Conservation (phyloP, 2,888 invertebrate species). For the Lacanobia wlatinum region DNA sequence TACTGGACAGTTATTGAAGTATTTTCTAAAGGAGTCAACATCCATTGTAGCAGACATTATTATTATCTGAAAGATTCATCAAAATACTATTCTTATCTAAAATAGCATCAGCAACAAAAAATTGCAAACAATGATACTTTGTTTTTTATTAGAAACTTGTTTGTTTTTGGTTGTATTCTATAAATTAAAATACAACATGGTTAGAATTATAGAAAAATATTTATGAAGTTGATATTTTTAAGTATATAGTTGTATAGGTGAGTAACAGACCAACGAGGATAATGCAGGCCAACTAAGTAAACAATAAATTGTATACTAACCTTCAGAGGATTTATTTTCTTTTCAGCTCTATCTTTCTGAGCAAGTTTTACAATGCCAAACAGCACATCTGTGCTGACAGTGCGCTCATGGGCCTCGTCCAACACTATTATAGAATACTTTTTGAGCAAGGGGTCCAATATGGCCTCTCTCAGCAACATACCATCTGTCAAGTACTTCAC, state of each 20-base stretch:
- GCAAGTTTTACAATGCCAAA: slow-evolving; percentile 98
- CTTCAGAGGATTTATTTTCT: slow-evolving; percentile 92
- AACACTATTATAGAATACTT: slow-evolving; percentile 96
- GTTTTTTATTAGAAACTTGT: too few species aligned
- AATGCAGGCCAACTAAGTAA: background rate
- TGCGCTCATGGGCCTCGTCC: slow-evolving; percentile 99
- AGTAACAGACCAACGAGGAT: background rate
- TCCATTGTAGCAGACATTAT: slow-evolving; percentile 99
- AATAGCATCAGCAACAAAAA: background rate
- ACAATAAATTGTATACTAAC: slow-evolving; percentile 75
- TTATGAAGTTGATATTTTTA: background rate
- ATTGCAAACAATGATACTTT: background rate
- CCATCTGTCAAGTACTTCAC: slow-evolving; percentile 98
- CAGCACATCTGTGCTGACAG: slow-evolving; percentile 97
- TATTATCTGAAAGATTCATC: slow-evolving; percentile 90
- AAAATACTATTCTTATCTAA: background rate
- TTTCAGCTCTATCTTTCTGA: slow-evolving; percentile 93
- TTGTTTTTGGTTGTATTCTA: too few species aligned
- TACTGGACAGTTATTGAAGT: slow-evolving; percentile 96
- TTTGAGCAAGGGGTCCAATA: slow-evolving; percentile 93
- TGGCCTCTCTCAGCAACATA: slow-evolving; percentile 97
- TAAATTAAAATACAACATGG: too few species aligned
- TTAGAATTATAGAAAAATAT: background rate
- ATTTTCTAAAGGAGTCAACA: slow-evolving; percentile 97
- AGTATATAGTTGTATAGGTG: background rate